Base-by-base conservation (phyloP, 2,797 vertebrate species). In the Eremophila alpestris region DNA sequence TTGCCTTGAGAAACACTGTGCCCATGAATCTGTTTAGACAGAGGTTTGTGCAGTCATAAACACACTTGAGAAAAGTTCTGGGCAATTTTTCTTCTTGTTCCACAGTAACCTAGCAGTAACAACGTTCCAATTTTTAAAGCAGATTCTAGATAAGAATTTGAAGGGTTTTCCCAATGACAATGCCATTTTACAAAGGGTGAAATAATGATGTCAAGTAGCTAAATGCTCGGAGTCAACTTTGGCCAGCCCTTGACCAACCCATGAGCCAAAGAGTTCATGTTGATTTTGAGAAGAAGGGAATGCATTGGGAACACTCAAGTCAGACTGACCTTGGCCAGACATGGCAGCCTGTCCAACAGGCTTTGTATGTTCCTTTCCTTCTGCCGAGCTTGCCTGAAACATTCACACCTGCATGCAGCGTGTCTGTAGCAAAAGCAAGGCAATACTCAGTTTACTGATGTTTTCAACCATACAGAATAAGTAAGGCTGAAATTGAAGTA, bases 231-330 rank as follows among this genome's bases (percentile, higher is more conserved):
- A 74, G 24, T 30, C 65, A 55, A 22, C 21, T 90, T 78, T 41
- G 34, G 36, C 40, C 56, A 60, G 36, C 5, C 41, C 43, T 56
- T 38, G 17, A 55, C 52, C 16, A 89, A 60, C 12, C 52, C 4
- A 69, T n/a, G 45, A 73, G 60, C n/a, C n/a, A n/a, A n/a, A 79
- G 7, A 2, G 20, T 34, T 90, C 60, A 5, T 10, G 18, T 2
- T 34, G 24, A 30, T 43, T 87, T 68, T 7, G 6, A 27, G 45
- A 78, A 56, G 16, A 41, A 36, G 6, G 10, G 16, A 56, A 27
- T 32, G 6, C 8, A 1, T 22, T 26, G 48, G 41, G 64, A 77
- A 3, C 32, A 23, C 11, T 46, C 0, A 0, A 26, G 51, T 69
- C 55, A 67, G 63, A 36, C 19, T 79, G 51, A 69, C 45, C 38